These are phyloP conservation scores for Callosobruchus maculatus DNA, from an alignment of 2,888 invertebrate species.

Conservation along the genomic window DNA sequence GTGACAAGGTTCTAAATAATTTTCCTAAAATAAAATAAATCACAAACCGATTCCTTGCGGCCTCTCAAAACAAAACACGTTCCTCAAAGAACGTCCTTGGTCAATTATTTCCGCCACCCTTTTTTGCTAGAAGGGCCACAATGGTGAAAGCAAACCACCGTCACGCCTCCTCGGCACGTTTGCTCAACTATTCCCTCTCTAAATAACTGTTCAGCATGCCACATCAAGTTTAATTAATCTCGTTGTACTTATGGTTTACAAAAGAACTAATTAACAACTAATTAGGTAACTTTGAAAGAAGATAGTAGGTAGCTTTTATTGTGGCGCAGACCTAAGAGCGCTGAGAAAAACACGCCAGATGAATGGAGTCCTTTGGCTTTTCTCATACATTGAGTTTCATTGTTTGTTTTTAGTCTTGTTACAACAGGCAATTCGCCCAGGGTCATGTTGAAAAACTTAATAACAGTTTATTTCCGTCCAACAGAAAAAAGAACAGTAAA, in stretches of 20 bases:
- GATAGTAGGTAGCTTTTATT: too few species aligned
- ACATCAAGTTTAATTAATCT: neutral
- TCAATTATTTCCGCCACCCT: neutral
- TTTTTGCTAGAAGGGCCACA: neutral
- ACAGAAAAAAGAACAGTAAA: too few species aligned
- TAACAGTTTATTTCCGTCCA: too few species aligned
- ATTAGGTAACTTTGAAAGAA: neutral
- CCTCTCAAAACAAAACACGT: neutral
- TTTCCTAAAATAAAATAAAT: too few species aligned
- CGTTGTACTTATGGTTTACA: neutral
- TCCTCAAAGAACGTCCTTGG: neutral
- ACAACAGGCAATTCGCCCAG: too few species aligned
- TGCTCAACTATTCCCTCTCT: neutral
- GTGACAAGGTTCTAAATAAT: too few species aligned
- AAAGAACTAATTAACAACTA: neutral
- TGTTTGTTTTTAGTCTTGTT: too few species aligned
- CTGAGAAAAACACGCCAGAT: too few species aligned
- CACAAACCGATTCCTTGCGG: neutral
- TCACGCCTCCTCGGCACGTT: neutral
- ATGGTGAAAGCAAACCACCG: neutral
- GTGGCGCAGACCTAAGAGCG: too few species aligned
- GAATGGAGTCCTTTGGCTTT: too few species aligned
- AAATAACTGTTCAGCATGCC: neutral
- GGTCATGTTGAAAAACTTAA: too few species aligned
- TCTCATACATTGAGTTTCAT: too few species aligned